phyloP scores from a whole-genome alignment of 2,797 vertebrate species.

The Myotis myotis region DNA sequence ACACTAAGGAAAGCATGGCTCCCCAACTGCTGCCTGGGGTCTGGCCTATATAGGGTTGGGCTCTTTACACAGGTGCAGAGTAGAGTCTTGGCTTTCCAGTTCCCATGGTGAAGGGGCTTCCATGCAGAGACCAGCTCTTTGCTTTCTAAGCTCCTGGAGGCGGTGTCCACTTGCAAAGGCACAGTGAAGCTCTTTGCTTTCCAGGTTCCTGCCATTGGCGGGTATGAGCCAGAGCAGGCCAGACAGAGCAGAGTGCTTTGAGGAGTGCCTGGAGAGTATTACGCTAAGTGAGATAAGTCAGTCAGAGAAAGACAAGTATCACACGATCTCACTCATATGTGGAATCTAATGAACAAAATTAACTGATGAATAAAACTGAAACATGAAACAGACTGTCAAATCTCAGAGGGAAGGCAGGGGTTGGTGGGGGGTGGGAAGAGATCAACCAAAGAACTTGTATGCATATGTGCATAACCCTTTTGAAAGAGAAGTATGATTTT shows the following conservation, averaged over 20 bases:
- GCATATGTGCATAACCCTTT: no score
- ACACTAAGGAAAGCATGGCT: neutral
- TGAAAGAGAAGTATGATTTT: neutral
- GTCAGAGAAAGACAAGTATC: no score
- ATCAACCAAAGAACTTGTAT: no score
- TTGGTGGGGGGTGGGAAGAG: rapidly evolving
- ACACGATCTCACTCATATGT: no score
- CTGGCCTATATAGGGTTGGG: neutral
- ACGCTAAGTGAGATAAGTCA: no score
- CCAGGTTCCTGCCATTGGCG: neutral
- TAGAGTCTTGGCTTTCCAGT: neutral
- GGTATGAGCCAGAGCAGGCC: neutral
- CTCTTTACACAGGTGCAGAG: neutral
- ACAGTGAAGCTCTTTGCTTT: neutral
- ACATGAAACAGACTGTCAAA: no score
- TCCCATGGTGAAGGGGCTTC: neutral
- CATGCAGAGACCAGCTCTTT: neutral
- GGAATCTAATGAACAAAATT: no score
- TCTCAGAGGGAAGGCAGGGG: no score
- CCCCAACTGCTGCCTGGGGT: neutral
- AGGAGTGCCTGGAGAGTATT: neutral
- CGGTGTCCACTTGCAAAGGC: neutral
- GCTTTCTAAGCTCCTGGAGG: neutral
- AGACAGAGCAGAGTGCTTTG: neutral
- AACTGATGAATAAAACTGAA: no score